Evolutionary conservation across 2,797 vertebrate species (phyloP), one percentile per base, ranked within the genome.

Genomic region (Chrysocyon brachyurus): DNA sequence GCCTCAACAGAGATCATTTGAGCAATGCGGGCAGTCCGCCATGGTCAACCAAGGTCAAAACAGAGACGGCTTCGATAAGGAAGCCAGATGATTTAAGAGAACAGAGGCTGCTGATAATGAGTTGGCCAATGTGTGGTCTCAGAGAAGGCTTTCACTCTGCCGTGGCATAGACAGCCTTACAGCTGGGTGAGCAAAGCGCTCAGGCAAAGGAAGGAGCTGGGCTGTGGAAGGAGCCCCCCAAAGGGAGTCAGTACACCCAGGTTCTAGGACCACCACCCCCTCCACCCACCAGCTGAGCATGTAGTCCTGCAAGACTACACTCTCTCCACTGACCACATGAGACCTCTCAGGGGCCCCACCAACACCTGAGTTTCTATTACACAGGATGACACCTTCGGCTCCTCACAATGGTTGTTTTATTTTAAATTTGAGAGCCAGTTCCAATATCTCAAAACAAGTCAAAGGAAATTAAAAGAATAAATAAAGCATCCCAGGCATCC

Each of bases 401-500:
- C 86, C 52, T 75, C 87, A 33, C 52, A 73, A 52, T 52, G 52
- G 40, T 15, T 89, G 33, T 66, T 97, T 94, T 83, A 88, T 92
- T 87, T 92, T 83, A 90, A 96, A 91, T 59, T 79, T 92, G 49
- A 94, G 96, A 97, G 54, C 54, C n/a, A 52, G 92, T 21, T 83
- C 73, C 59, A 28, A 8, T 61, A 64, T 66, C 85, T 75, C 84
- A 89, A 95, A 97, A 95, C 95, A 92, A 81, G 96, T 46, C 75
- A 90, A 88, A 96, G 81, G 31, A 96, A 86, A 97, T 75, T 15
- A 56, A 91, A 96, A 95, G 59, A 91, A 97, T 91, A 97, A 97
- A 84, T 63, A 90, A 97, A 73, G 59, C 93, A 86, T 96, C 81
- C 59, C 1, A 3, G 89, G 46, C 36, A 92, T 59, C 73, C 21